Conservation (phyloP, 2,888 invertebrate species). For the Acronicta leporina region DNA sequence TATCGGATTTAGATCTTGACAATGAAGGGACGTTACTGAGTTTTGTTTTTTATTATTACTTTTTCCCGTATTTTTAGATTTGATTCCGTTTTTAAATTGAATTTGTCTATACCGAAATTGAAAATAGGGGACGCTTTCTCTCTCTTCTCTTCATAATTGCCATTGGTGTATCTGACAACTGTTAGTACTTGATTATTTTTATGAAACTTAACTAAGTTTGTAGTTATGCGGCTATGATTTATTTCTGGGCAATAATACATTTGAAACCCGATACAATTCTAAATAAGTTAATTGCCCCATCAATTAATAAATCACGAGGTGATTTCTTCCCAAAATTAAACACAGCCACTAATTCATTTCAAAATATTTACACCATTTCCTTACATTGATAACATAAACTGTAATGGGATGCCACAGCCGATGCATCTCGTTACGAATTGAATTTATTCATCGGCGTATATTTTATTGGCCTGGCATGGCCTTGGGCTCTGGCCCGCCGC, state of each 20-base stretch:
- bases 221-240: not conserved
- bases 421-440: slow-evolving; percentile 86
- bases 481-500: slow-evolving; percentile 77
- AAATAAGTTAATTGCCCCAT: slow-evolving; percentile 19
- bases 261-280: slow-evolving; percentile 12
- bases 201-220: not conserved
- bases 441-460: slow-evolving; percentile 85
- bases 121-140: slow-evolving; percentile 17
- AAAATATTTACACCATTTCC: slow-evolving; percentile 66
- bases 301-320: slow-evolving; percentile 33
- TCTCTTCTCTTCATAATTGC: not conserved
- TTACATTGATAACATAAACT: slow-evolving; percentile 62
- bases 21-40: slow-evolving; percentile 52
- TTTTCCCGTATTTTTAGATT: slow-evolving; percentile 44
- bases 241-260: not conserved
- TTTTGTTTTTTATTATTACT: slow-evolving; percentile 47
- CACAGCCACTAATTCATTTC: slow-evolving; percentile 46
- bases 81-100: slow-evolving; percentile 36
- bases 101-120: slow-evolving; percentile 25
- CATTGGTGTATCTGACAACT: slow-evolving; percentile 3
- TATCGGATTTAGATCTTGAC: slow-evolving; percentile 75
- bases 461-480: slow-evolving; percentile 83
- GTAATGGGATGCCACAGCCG: slow-evolving; percentile 77
- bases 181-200: slow-evolving; percentile 14
- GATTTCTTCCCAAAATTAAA: slow-evolving; percentile 23